A percentile compares a stretch with the other conserved stretches of the same genome.
phyloP scores from a whole-genome alignment of 2,797 vertebrate genomes.

The Otolemur crassicaudatus region DNA sequence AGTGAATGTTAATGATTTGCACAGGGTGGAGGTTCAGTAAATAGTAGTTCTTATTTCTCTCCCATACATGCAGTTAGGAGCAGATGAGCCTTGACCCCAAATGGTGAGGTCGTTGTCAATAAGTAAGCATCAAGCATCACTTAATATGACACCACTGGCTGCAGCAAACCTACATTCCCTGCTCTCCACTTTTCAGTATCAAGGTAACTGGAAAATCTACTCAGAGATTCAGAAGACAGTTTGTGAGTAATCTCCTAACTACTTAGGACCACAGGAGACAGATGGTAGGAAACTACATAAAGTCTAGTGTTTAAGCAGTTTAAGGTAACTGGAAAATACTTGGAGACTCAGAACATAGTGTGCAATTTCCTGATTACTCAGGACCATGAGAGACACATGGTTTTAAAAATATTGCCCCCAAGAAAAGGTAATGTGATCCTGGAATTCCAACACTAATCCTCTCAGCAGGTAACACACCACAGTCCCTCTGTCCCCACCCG shows the following conservation, averaged over 20 bases:
- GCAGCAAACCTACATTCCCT: neutral
- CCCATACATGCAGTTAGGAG: neutral
- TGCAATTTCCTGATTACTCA: neutral
- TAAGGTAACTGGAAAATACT: neutral
- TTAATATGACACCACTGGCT: neutral
- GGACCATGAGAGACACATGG: neutral
- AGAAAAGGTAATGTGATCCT: neutral
- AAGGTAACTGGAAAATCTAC: neutral
- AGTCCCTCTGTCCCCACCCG: neutral
- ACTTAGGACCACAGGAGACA: neutral
- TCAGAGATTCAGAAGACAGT: neutral
- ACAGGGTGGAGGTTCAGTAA: neutral
- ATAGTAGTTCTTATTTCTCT: neutral
- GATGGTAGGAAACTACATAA: neutral
- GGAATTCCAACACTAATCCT: neutral
- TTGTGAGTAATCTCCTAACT: constrained; percentile 6
- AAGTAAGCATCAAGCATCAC: neutral
- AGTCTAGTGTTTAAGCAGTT: too few species aligned
- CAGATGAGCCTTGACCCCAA: neutral
- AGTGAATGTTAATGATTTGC: neutral
- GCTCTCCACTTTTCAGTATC: neutral
- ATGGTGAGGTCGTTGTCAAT: neutral
- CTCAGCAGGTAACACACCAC: neutral
- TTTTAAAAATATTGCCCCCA: neutral
- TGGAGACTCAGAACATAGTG: neutral